phyloP scores from a whole-genome alignment of 2,888 invertebrate species.

The Brachypalpus laphriformis region DNA sequence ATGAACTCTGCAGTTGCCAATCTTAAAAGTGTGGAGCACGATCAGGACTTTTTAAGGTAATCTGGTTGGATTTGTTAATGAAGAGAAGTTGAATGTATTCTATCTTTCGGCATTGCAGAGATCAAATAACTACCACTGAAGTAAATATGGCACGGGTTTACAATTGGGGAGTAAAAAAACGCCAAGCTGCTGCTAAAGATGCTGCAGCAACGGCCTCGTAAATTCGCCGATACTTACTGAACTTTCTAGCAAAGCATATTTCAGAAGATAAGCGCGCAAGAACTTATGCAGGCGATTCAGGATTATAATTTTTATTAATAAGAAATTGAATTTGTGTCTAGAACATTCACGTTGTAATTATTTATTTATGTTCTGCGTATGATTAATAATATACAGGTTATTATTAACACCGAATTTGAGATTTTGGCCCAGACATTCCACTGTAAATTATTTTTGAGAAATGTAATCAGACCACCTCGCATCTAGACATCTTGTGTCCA shows the following conservation, averaged over 20 bases:
- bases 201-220: slow-evolving; percentile 70
- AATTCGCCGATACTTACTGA: not conserved
- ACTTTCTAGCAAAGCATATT: not conserved
- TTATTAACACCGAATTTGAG: not conserved
- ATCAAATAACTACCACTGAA: slow-evolving; percentile 99
- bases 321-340: not conserved
- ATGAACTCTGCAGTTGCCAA: slow-evolving; percentile 92
- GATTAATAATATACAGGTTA: slow-evolving; percentile 3
- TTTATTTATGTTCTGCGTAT: slow-evolving; percentile 4
- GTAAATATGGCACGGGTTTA: slow-evolving; percentile 99
- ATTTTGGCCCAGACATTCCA: too few relatives aligned
- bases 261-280: not conserved
- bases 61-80: too few relatives aligned
- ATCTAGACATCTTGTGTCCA: too few relatives aligned
- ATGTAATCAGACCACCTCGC: too few relatives aligned
- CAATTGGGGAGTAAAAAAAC: slow-evolving; percentile 98
- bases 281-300: not conserved
- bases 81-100: too few relatives aligned
- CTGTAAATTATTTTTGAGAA: too few relatives aligned
- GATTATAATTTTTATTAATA: not conserved
- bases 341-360: slow-evolving; percentile 5
- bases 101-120: slow-evolving; percentile 84
- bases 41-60: slow-evolving; percentile 95
- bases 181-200: slow-evolving; percentile 88
- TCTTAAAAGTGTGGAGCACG: slow-evolving; percentile 93